These are phyloP conservation scores for Anisognathus igniventris DNA, from an alignment of 2,797 vertebrate species.

Conservation along the genomic window DNA sequence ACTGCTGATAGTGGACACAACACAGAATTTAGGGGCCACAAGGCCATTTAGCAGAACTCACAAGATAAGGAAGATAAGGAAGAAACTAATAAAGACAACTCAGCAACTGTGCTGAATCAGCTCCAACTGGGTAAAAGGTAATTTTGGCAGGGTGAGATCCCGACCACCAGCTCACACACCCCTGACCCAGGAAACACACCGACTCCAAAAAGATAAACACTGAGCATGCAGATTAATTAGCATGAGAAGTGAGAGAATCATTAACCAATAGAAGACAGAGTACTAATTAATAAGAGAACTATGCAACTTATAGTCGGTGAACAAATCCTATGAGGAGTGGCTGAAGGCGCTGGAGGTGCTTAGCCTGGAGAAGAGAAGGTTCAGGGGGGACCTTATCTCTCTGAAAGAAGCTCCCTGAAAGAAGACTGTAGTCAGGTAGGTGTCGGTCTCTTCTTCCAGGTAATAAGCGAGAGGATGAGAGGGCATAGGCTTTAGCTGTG, in stretches of 20 bases:
- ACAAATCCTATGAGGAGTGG: background rate
- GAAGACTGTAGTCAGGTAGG: background rate
- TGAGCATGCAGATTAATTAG: background rate
- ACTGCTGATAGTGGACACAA: background rate
- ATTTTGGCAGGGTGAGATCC: background rate
- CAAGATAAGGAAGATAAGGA: background rate
- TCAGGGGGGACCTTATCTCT: accelerated
- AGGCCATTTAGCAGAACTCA: background rate
- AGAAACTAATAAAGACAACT: background rate
- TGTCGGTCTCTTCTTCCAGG: background rate
- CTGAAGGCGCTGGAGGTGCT: background rate
- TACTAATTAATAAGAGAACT: background rate
- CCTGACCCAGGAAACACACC: background rate
- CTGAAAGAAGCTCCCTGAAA: background rate
- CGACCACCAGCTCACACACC: accelerated
- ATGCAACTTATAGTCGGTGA: background rate
- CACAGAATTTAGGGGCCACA: background rate
- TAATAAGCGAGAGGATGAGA: background rate
- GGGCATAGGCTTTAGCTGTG: background rate
- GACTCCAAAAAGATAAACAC: background rate
- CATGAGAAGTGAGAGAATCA: background rate
- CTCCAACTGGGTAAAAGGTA: background rate
- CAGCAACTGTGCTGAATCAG: background rate
- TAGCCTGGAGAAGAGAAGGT: background rate
- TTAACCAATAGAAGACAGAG: background rate